phyloP scores from a whole-genome alignment of 1,140 invertebrate species.

The Drosophila simulans region DNA sequence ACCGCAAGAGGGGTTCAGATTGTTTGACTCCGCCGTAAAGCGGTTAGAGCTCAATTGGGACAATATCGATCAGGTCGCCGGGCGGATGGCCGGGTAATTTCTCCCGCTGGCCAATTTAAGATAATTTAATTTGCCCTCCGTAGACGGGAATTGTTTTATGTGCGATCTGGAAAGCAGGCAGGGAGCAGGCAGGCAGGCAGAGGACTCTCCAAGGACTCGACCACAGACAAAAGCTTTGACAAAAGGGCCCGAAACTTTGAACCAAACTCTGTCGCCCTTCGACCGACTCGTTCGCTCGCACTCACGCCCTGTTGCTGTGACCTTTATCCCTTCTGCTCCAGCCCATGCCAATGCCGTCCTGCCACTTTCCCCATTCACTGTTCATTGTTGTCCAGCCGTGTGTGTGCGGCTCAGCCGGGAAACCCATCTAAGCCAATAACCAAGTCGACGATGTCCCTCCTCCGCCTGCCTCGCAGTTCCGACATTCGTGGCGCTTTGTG shows the following conservation, averaged over 20 bases:
- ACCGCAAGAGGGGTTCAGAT: slow-evolving; percentile 46
- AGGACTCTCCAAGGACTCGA: slow-evolving; percentile 22
- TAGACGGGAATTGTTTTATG: slow-evolving; percentile 72
- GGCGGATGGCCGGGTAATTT: slow-evolving; percentile 26
- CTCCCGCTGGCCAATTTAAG: slow-evolving; percentile 32
- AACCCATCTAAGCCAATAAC: slow-evolving; percentile 76
- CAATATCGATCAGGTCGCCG: slow-evolving; percentile 29
- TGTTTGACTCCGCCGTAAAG: slow-evolving; percentile 33
- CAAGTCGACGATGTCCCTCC: slow-evolving; percentile 41
- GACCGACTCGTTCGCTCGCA: background rate
- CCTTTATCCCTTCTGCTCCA: slow-evolving; percentile 56
- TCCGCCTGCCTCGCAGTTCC: slow-evolving; percentile 10
- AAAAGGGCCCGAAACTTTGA: slow-evolving; percentile 62
- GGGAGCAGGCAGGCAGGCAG: background rate
- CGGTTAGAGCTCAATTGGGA: slow-evolving; percentile 18
- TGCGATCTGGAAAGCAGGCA: background rate
- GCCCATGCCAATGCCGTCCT: background rate
- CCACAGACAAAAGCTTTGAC: slow-evolving; percentile 69
- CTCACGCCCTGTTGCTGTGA: slow-evolving; percentile 62
- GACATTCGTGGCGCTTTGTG: slow-evolving; percentile 32
- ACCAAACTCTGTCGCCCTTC: slow-evolving; percentile 42
- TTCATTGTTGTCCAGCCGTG: slow-evolving; percentile 30
- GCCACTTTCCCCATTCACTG: background rate
- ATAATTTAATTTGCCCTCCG: slow-evolving; percentile 61
- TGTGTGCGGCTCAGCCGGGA: slow-evolving; percentile 38